Conservation (phyloP, 2,113 vertebrate genomes). For the Semicossyphus pulcher region DNA sequence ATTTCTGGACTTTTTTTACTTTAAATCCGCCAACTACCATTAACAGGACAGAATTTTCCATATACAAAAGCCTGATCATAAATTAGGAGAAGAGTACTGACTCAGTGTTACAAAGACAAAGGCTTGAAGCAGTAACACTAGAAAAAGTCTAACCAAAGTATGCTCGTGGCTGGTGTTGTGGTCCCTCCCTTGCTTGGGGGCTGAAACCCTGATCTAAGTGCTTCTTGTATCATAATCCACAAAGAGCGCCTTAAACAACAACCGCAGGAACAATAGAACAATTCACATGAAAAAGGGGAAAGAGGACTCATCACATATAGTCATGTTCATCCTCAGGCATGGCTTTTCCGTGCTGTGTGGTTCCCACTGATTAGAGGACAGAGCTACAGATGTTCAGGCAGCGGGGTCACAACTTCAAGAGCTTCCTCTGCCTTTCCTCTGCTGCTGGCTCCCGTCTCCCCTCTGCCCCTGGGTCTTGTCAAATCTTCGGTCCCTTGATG, state of each 20-base stretch:
- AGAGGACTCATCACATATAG: conserved; percentile 20
- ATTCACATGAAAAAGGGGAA: conserved; percentile 26
- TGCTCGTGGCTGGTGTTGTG: not conserved
- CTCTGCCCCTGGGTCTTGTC: conserved; percentile 65
- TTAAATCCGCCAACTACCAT: not conserved
- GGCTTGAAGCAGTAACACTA: not conserved
- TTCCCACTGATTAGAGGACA: conserved; percentile 44
- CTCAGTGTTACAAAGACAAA: too few species aligned
- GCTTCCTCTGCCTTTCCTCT: conserved; percentile 60
- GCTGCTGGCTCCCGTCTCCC: conserved; percentile 57
- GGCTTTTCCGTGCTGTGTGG: conserved; percentile 24
- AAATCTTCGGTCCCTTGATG: conserved; percentile 48
- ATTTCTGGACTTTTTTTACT: not conserved
- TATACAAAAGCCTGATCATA: too few species aligned
- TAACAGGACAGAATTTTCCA: not conserved
- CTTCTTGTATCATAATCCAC: conserved; percentile 25
- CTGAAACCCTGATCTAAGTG: conserved; percentile 54
- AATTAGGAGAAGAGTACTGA: too few species aligned
- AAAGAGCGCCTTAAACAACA: conserved; percentile 31
- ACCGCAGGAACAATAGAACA: conserved; percentile 12
- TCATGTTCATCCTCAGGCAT: conserved; percentile 21
- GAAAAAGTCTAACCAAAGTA: not conserved
- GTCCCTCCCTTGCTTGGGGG: conserved; percentile 21
- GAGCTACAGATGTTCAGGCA: conserved; percentile 43
- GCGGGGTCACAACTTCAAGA: conserved; percentile 53